Evolutionary conservation across 1,140 invertebrate species (phyloP).

Genomic region (Lamellibrachia luymesi): DNA sequence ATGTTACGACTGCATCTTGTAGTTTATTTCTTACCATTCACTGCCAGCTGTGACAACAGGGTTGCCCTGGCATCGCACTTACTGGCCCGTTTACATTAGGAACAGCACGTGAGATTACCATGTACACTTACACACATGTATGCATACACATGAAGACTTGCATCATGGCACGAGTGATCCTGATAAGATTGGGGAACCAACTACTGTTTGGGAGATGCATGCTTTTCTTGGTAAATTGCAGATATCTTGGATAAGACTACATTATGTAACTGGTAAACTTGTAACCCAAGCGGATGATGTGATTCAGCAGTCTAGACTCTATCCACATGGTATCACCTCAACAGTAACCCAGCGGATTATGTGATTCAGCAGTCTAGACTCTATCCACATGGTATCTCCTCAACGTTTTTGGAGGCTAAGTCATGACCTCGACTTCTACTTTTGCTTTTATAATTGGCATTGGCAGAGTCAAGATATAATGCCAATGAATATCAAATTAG

Average conservation of each 20-base stretch:
- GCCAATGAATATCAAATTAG: too few relatives aligned
- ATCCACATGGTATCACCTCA: neutral
- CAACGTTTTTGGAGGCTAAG: too few relatives aligned
- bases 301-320: neutral
- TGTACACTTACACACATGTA: neutral
- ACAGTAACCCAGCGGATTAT: neutral
- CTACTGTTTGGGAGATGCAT: neutral
- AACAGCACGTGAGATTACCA: neutral
- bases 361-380: too few relatives aligned
- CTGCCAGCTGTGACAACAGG: neutral
- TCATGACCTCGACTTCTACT: too few relatives aligned
- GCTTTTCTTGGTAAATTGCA: neutral
- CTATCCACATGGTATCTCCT: too few relatives aligned
- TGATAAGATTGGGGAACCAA: neutral
- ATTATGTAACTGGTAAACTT: neutral
- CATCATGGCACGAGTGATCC: neutral
- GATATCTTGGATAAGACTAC: neutral
- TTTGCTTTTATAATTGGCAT: too few relatives aligned
- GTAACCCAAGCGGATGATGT: neutral
- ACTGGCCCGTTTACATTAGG: too few relatives aligned
- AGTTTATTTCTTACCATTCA: neutral
- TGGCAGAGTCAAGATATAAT: too few relatives aligned
- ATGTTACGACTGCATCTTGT: neutral
- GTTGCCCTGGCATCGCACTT: neutral
- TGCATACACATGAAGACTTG: neutral